phyloP scores from a whole-genome alignment of 1,140 invertebrate species.

The Heliothis subflexa region DNA sequence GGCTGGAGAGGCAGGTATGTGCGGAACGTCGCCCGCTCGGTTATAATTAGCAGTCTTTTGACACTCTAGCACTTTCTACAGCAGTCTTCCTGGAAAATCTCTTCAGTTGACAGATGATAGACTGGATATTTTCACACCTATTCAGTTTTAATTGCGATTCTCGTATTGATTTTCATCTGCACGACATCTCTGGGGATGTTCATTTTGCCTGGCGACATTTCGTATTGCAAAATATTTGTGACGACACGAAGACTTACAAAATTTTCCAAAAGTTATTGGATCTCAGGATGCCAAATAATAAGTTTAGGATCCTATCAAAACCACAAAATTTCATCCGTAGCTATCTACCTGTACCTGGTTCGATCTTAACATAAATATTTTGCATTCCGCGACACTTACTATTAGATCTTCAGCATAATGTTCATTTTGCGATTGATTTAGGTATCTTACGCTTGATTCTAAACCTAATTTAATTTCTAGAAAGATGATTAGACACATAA shows the following conservation, averaged over 20 bases:
- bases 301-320: constrained; percentile 1
- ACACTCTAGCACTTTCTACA: constrained; percentile 52
- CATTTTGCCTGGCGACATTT: background rate
- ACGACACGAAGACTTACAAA: background rate
- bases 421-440: background rate
- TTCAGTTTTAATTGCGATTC: no score
- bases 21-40: constrained; percentile 60
- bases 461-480: background rate
- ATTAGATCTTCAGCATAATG: background rate
- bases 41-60: constrained; percentile 75
- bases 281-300: background rate
- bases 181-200: no score
- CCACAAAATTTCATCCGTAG: background rate
- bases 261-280: background rate
- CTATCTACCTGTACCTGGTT: background rate
- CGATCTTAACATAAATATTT: constrained; percentile 1
- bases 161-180: background rate
- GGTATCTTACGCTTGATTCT: background rate
- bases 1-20: constrained; percentile 56
- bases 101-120: constrained; percentile 3
- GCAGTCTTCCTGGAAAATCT: constrained; percentile 28
- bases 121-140: constrained; percentile 1
- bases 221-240: no score
- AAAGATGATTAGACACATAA: constrained; percentile 3
- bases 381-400: background rate